phyloP scores from a whole-genome alignment of 2,113 vertebrate species.

The Anarhynchus alexandrinus region DNA sequence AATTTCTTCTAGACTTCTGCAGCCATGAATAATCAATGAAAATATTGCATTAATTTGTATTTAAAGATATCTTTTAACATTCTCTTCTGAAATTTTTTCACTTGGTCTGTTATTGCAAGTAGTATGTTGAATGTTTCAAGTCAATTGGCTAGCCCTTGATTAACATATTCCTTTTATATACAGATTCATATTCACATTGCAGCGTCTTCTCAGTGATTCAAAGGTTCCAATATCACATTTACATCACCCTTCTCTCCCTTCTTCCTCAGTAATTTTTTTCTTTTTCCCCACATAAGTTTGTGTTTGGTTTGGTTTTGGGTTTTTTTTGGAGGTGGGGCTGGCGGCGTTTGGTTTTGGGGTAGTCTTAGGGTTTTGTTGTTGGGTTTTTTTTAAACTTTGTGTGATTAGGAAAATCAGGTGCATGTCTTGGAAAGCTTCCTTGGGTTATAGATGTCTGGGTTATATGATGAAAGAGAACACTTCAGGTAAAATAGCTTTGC shows the following conservation, averaged over 20 bases:
- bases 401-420: background rate
- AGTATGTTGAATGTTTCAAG: background rate
- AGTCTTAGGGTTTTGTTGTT: background rate
- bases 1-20: background rate
- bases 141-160: background rate
- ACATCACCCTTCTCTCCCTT: background rate
- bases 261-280: background rate
- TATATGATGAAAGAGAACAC: background rate
- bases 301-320: background rate
- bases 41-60: background rate
- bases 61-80: background rate
- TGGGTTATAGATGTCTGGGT: background rate
- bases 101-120: rapidly evolving
- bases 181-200: background rate
- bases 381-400: background rate
- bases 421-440: background rate
- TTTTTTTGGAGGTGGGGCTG: rapidly evolving
- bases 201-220: background rate
- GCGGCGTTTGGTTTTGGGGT: background rate
- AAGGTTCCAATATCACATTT: background rate
- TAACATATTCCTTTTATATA: background rate
- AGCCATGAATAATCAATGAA: background rate
- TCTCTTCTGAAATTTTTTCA: background rate
- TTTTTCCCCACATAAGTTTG: background rate
- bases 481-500: background rate